Evolutionary conservation across 2,797 vertebrate species (phyloP).

Genomic region (Coccyzus lansbergi): DNA sequence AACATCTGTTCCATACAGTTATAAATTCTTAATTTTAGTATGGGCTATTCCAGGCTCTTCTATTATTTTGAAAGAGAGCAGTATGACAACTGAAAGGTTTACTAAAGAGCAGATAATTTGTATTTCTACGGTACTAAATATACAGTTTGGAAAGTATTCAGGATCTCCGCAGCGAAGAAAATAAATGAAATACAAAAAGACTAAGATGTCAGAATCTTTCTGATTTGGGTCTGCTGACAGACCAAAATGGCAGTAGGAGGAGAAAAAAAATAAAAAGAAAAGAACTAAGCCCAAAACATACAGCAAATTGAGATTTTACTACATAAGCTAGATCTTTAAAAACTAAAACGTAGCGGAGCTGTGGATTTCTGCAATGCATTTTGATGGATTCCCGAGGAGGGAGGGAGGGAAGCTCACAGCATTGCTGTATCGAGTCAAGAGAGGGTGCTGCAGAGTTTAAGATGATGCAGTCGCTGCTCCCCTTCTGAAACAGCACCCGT

Average conservation of each 20-base stretch:
- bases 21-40: conserved; percentile 84
- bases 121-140: conserved; percentile 61
- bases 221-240: neutral
- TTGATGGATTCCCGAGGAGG: neutral
- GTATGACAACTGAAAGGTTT: conserved; percentile 70
- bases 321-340: neutral
- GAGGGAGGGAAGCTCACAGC: neutral
- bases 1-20: conserved; percentile 84
- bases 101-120: conserved; percentile 58
- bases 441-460: conserved; percentile 80
- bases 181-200: neutral
- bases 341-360: neutral
- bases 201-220: neutral
- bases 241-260: neutral
- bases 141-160: conserved; percentile 32
- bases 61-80: conserved; percentile 73
- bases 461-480: conserved; percentile 38
- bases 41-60: conserved; percentile 72
- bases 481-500: neutral
- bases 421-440: conserved; percentile 59
- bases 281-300: neutral
- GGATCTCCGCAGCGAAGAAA: neutral
- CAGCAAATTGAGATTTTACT: neutral
- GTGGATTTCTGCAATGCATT: neutral
- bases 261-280: neutral